Percentiles rank a stretch among this genome's conserved stretches.
Evolutionary conservation across 2,113 vertebrate genomes (phyloP).

Genomic region (Hassar affinis): DNA sequence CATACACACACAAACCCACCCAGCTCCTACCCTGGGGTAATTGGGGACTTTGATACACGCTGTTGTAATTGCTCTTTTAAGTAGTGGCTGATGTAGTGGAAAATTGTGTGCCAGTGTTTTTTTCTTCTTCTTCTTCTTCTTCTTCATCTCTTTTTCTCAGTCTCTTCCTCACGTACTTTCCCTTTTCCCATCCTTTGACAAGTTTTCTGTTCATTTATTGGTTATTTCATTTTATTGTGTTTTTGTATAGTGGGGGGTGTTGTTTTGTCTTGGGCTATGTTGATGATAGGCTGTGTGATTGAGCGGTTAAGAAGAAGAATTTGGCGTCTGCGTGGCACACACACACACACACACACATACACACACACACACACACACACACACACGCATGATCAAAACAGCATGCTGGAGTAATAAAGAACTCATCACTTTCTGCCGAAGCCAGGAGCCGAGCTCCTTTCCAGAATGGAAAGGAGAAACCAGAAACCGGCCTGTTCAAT

Average conservation of each 20-base stretch:
- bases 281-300: slow-evolving; percentile 38
- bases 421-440: slow-evolving; percentile 41
- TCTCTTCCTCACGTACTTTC: neutral
- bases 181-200: neutral
- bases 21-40: slow-evolving; percentile 69
- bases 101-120: slow-evolving; percentile 79
- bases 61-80: slow-evolving; percentile 93
- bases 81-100: slow-evolving; percentile 86
- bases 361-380: slow-evolving; percentile 4
- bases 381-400: slow-evolving; percentile 45
- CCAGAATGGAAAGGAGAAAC: slow-evolving; percentile 21
- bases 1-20: slow-evolving; percentile 72
- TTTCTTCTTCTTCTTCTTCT: slow-evolving; percentile 37
- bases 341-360: too few species aligned
- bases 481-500: slow-evolving; percentile 25
- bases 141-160: neutral
- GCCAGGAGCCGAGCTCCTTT: slow-evolving; percentile 15
- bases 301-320: slow-evolving; percentile 32
- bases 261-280: slow-evolving; percentile 35
- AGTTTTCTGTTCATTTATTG: slow-evolving; percentile 4
- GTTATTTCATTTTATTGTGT: slow-evolving; percentile 7
- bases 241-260: slow-evolving; percentile 40
- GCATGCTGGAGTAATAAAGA: slow-evolving; percentile 45
- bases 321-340: slow-evolving; percentile 12
- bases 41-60: slow-evolving; percentile 77